Percentiles rank a stretch among this genome's conserved stretches.
Evolutionary conservation across 2,797 vertebrate genomes (phyloP).

Genomic region (Luscinia megarhynchos): DNA sequence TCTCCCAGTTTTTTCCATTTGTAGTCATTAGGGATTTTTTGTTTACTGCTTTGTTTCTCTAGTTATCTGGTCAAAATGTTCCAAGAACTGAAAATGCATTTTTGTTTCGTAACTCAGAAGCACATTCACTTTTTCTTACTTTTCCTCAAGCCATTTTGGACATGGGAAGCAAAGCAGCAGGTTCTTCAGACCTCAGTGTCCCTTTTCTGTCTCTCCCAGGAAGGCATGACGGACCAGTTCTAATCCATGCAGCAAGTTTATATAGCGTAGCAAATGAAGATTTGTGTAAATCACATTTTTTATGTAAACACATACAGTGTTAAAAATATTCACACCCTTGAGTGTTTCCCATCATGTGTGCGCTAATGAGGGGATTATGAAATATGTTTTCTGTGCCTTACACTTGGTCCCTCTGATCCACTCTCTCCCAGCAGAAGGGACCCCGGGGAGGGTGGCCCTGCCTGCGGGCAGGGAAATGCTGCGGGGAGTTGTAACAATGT

Average conservation of each 20-base stretch:
- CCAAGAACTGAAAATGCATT: not conserved
- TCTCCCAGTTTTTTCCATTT: not conserved
- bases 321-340: constrained; percentile 31
- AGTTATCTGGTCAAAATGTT: not conserved
- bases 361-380: not conserved
- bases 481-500: not conserved
- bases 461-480: not conserved
- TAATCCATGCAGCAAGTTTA: not conserved
- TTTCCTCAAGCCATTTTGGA: not conserved
- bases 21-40: not conserved
- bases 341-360: not conserved
- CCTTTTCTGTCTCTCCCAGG: not conserved
- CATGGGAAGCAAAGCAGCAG: not conserved
- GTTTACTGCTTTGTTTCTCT: not conserved
- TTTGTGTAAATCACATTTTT: constrained; percentile 38
- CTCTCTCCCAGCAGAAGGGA: not conserved
- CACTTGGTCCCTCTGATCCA: not conserved
- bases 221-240: not conserved
- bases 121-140: not conserved
- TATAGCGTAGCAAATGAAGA: not conserved
- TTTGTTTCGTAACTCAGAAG: not conserved
- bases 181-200: not conserved
- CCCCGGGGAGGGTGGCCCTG: not conserved
- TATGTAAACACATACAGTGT: constrained; percentile 6
- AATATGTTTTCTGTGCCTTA: not conserved